phyloP scores from a whole-genome alignment of 2,113 vertebrate genomes.

The Pyrgilauda ruficollis region DNA sequence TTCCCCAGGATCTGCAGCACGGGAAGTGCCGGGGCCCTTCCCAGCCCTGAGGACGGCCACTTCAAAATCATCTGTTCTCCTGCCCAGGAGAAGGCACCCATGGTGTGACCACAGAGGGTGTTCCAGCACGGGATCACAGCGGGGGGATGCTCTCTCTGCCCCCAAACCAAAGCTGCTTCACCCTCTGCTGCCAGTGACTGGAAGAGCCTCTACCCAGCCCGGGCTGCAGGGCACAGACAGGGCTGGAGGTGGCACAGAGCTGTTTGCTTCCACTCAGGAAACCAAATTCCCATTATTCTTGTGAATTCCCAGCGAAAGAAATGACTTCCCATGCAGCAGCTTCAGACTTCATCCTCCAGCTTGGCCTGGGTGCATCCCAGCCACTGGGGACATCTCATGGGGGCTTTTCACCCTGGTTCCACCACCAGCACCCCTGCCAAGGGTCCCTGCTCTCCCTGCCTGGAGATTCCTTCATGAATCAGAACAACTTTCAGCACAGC shows the following conservation, averaged over 20 bases:
- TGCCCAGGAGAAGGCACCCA: conserved; percentile 55
- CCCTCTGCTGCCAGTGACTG: neutral
- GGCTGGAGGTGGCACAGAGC: neutral
- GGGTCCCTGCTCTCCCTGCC: neutral
- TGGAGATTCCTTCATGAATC: neutral
- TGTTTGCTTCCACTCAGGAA: neutral
- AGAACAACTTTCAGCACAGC: neutral
- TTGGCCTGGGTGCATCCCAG: fast-evolving
- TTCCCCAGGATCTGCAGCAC: neutral
- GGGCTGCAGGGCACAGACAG: neutral
- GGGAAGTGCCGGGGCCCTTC: neutral
- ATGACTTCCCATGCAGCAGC: neutral
- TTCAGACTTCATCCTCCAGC: neutral
- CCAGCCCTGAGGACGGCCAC: neutral
- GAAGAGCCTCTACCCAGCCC: neutral
- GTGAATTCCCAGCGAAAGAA: neutral
- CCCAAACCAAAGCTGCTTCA: neutral
- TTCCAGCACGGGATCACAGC: neutral
- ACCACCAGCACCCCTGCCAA: neutral
- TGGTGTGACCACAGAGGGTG: neutral
- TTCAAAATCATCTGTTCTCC: conserved; percentile 73
- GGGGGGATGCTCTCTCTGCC: neutral
- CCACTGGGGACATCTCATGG: fast-evolving
- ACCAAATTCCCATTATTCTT: neutral
- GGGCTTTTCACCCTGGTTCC: neutral